These are phyloP conservation scores for Ophonus ardosiacus DNA, from an alignment of 2,888 invertebrate species.

Conservation along the genomic window DNA sequence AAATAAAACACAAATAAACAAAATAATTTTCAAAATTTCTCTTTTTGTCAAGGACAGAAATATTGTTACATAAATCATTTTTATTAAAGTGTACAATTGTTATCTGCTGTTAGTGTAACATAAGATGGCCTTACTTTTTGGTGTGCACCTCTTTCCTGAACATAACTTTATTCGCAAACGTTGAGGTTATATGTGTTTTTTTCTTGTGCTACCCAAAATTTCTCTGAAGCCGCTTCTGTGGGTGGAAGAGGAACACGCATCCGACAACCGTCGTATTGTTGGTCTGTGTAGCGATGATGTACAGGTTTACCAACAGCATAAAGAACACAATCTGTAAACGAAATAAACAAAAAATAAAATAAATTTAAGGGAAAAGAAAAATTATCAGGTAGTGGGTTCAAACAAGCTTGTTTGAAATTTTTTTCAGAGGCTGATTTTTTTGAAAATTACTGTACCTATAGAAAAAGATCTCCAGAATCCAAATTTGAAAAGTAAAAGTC, in stretches of 20 bases:
- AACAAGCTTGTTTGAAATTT: background rate
- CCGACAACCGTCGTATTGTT: conserved; percentile 91
- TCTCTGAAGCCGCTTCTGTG: conserved; percentile 80
- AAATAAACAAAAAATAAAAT: background rate
- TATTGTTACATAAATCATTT: background rate
- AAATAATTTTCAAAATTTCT: no score
- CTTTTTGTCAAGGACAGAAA: no score
- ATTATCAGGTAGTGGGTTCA: background rate
- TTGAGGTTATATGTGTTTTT: conserved; percentile 84
- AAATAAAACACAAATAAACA: no score
- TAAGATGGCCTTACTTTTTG: conserved; percentile 66
- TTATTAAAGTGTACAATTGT: no score
- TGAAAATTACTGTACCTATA: background rate
- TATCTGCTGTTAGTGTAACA: no score
- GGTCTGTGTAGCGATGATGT: conserved; percentile 88
- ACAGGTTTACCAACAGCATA: conserved; percentile 97
- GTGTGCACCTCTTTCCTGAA: conserved; percentile 81
- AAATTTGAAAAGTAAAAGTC: no score
- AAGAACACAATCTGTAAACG: conserved; percentile 84
- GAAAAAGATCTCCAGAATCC: background rate
- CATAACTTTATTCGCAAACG: conserved; percentile 85
- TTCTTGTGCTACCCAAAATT: conserved; percentile 90
- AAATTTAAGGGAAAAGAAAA: background rate
- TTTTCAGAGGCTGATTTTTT: background rate
- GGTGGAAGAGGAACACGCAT: conserved; percentile 84